Evolutionary conservation across 2,797 vertebrate genomes (phyloP).

Genomic region (Melanogrammus aeglefinus): DNA sequence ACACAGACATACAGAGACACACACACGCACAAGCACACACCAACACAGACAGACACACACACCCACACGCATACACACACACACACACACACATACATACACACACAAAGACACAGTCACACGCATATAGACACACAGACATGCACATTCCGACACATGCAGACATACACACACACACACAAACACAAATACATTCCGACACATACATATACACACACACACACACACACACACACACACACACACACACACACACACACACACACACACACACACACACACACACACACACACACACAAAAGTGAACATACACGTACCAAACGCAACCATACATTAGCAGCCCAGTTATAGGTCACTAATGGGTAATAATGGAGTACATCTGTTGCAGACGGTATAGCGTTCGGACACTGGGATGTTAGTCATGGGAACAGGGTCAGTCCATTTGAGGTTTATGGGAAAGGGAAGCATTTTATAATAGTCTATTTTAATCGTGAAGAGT

Average conservation of each 20-base stretch:
- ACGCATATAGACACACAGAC: too few relatives aligned
- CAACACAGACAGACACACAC: neutral
- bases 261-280: too few relatives aligned
- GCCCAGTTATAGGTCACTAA: constrained; percentile 61
- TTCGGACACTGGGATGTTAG: constrained; percentile 49
- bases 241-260: neutral
- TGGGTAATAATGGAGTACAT: constrained; percentile 68
- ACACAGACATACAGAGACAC: too few relatives aligned
- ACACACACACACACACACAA: too few relatives aligned
- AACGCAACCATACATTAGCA: constrained; percentile 21
- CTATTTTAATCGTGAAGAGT: constrained; percentile 63
- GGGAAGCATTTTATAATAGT: constrained; percentile 43
- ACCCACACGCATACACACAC: constrained; percentile 5
- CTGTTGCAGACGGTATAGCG: constrained; percentile 49
- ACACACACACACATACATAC: neutral
- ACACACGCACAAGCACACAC: too few relatives aligned
- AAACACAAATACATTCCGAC: neutral
- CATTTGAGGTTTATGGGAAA: constrained; percentile 45
- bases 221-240: neutral
- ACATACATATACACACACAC: too few relatives aligned
- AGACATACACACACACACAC: constrained; percentile 13
- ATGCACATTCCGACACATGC: constrained; percentile 1
- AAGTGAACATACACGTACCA: too few relatives aligned
- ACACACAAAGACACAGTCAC: too few relatives aligned
- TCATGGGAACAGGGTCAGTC: constrained; percentile 37